Percentiles rank a stretch among this genome's conserved stretches.
phyloP scores from a whole-genome alignment of 1,140 invertebrate genomes.

The Solenopsis invicta region DNA sequence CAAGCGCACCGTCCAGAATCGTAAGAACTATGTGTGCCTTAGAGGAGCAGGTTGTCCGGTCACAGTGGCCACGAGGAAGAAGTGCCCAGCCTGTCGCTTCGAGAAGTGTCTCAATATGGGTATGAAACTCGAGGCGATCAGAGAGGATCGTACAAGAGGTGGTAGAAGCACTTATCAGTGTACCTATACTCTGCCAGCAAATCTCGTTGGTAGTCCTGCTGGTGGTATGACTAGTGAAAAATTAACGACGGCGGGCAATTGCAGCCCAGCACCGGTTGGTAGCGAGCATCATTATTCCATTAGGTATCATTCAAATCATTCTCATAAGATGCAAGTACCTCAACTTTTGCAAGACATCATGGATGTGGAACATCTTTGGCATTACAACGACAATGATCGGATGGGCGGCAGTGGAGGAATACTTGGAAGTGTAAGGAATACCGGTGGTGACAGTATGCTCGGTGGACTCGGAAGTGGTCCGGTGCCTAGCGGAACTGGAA shows the following conservation, averaged over 20 bases:
- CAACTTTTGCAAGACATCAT: conserved; percentile 93
- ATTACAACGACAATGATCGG: conserved; percentile 91
- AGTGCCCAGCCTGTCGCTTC: conserved; percentile 98
- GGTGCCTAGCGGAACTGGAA: not conserved
- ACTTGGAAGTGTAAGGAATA: conserved; percentile 56
- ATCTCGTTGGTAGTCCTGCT: conserved; percentile 88
- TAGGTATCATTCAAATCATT: conserved; percentile 85
- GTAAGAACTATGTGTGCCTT: conserved; percentile 98
- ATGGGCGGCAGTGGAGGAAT: conserved; percentile 70
- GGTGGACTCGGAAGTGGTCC: conserved; percentile 50
- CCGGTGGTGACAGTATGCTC: conserved; percentile 40
- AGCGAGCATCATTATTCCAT: conserved; percentile 83
- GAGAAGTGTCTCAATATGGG: conserved; percentile 98
- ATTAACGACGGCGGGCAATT: conserved; percentile 80
- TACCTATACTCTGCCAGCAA: conserved; percentile 94
- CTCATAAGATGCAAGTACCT: conserved; percentile 84
- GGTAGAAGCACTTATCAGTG: conserved; percentile 98
- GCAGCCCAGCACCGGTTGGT: conserved; percentile 84
- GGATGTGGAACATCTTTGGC: conserved; percentile 97
- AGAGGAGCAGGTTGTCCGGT: conserved; percentile 96
- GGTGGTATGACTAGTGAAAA: conserved; percentile 81
- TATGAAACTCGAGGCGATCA: conserved; percentile 98
- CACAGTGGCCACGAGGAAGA: conserved; percentile 96
- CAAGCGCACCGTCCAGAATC: conserved; percentile 98
- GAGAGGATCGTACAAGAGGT: conserved; percentile 97